Base-by-base conservation (phyloP, 2,113 vertebrate genomes). In the Tychaedon coryphoeus region DNA sequence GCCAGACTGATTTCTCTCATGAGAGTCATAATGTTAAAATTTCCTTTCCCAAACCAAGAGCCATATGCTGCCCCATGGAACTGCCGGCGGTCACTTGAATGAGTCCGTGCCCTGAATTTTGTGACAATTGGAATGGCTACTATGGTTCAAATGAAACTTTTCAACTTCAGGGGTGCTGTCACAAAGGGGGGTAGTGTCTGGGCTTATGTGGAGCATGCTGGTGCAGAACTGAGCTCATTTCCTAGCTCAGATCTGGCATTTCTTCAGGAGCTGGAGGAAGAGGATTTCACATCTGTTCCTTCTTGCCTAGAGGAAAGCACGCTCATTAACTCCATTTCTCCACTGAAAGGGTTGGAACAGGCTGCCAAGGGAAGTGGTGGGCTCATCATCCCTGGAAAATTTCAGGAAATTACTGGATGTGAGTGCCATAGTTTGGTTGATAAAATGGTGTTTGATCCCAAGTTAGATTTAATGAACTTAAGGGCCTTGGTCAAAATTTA, bases 181-280 rank as follows among this genome's bases (percentile, higher is more conserved):
- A 87, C 90, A 95, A 90, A 92, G 89, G 40, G 82, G 26, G 9
- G 34, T 34, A 58, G 80, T 95, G 80, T 94, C 84, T 94, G 91
- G 58, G 82, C 64, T 84, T 58, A 47, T 6, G 28, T 26, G 29
- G 87, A 87, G 45, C 29, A 1, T 61, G 70, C 73, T 0, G 0
- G 40, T 61, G 60, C 47, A 78, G 54, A 87, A 36, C 72, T 91
- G 84, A 96, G 51, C 48, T 96, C 85, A 80, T 89, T 94, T 96
- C 89, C 84, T 89, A 88, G 50, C 56, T 73, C 2, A 0, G 65
- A 58, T 80, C 79, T 86, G 69, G 43, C 42, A 6, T 83, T 94
- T 87, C 76, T 95, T 96, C 93, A 85, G 91, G 60, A 87, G 40
- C 74, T 85, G 36, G 83, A 92, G 60, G 71, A 92, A 83, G 78